Evolutionary conservation across 2,797 vertebrate species (phyloP), one percentile per base, ranked within the genome.

Genomic region (Spondyliosoma cantharus): DNA sequence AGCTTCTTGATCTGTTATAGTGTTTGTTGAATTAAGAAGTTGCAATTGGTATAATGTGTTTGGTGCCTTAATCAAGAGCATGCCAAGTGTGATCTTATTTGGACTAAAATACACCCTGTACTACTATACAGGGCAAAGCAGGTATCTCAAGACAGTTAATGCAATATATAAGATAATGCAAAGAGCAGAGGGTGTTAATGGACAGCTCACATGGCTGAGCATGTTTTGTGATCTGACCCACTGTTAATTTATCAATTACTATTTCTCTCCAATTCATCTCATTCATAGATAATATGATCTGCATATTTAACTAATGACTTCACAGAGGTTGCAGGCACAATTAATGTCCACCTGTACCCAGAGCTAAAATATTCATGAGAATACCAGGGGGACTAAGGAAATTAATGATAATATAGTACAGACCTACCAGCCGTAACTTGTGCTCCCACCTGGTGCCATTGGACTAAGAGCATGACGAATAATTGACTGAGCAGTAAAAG

Each of bases 401-500:
- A 50, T 17, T 46, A 46, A 73, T 60, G 25, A 72, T 43, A 76
- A 53, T 29, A 24, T 3, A 59, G 20, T 14, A 42, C 64, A 57
- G 8, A 46, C n/a, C n/a, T 5, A 53, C 29, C 25, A 78, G 53
- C 14, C 11, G 56, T 68, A 52, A 63, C 37, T 25, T 62, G 25
- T 63, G 11, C 46, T 25, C 32, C 62, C 37, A 62, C 60, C 59
- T 57, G 29, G 43, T 67, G 43, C 15, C 25, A 1, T 53, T 58
- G 46, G 63, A 69, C 59, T 67, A 69, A 43, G 42, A 59, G 60
- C 17, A 29, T 22, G 3, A 53, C 22, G 53, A 74, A 49, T 6
- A 45, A 52, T 52, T 71, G 32, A 69, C 56, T 20, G 73, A 81
- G 68, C 42, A 63, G 29, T 63, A 73, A 82, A 74, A 66, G 7